phyloP scores from a whole-genome alignment of 2,888 invertebrate genomes.

The Hirtodrosophila histrioides region DNA sequence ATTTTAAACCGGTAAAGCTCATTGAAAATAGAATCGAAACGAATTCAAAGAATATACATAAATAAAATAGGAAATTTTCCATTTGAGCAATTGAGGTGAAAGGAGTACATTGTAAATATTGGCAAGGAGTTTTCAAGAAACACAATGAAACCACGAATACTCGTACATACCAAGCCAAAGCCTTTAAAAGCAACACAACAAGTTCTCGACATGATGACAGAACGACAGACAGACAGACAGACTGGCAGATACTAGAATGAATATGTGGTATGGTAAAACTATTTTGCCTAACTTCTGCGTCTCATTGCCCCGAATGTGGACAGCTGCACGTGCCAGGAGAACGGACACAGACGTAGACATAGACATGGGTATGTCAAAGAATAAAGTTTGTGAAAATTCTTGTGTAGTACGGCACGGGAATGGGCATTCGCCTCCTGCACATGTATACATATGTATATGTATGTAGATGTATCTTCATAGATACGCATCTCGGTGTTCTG shows the following conservation, averaged over 20 bases:
- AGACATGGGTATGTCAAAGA: constrained; percentile 31
- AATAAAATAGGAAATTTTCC: constrained; percentile 1
- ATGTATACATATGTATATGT: constrained; percentile 21
- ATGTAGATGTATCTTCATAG: constrained; percentile 55
- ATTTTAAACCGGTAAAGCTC: background rate
- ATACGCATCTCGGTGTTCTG: constrained; percentile 61
- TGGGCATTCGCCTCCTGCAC: constrained; percentile 3
- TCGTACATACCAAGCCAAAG: constrained; percentile 1
- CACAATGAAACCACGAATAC: constrained; percentile 31
- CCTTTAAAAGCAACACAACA: constrained; percentile 52
- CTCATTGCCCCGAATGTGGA: constrained; percentile 31
- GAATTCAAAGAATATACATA: background rate
- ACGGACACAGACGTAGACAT: constrained; percentile 22
- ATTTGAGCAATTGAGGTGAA: constrained; percentile 8
- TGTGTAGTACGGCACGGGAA: constrained; percentile 13
- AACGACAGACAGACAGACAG: constrained; percentile 41
- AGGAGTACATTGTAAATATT: constrained; percentile 22
- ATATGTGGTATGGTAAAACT: constrained; percentile 33
- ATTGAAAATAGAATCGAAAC: background rate
- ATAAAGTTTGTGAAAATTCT: constrained; percentile 45
- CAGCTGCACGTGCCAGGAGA: constrained; percentile 50
- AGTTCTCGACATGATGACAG: constrained; percentile 46
- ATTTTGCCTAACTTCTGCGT: constrained; percentile 40
- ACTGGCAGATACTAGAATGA: constrained; percentile 22
- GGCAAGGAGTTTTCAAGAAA: constrained; percentile 12